phyloP scores from a whole-genome alignment of 2,113 vertebrate species.

The Craseonycteris thonglongyai region DNA sequence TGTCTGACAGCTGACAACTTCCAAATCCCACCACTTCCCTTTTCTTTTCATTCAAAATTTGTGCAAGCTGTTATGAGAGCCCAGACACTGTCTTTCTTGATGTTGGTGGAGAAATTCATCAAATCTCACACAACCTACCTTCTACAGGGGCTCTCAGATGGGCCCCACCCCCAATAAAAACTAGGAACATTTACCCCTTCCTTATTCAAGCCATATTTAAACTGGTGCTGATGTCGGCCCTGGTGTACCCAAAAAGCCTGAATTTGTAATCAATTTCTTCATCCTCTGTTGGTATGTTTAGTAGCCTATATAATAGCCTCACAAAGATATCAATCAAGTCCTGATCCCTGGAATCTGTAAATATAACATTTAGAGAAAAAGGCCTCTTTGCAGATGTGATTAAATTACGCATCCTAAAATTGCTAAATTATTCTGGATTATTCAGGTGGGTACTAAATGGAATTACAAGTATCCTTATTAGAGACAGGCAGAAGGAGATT shows the following conservation, averaged over 20 bases:
- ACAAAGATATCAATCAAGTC: neutral
- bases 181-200: neutral
- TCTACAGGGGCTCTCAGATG: neutral
- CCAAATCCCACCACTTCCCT: neutral
- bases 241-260: neutral
- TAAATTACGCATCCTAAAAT: neutral
- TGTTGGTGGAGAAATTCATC: neutral
- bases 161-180: neutral
- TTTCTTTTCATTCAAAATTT: neutral
- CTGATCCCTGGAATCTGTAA: neutral
- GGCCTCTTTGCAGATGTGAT: neutral
- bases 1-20: neutral
- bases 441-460: neutral
- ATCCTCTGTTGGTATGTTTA: neutral
- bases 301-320: neutral
- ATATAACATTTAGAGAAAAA: neutral
- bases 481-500: neutral
- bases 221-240: neutral
- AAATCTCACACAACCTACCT: neutral
- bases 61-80: neutral
- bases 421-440: neutral
- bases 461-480: neutral
- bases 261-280: neutral
- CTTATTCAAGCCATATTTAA: neutral
- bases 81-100: neutral